Evolutionary conservation across 2,888 invertebrate genomes (phyloP), one percentile per base, ranked within the genome.

Genomic region (Gortyna flavago): DNA sequence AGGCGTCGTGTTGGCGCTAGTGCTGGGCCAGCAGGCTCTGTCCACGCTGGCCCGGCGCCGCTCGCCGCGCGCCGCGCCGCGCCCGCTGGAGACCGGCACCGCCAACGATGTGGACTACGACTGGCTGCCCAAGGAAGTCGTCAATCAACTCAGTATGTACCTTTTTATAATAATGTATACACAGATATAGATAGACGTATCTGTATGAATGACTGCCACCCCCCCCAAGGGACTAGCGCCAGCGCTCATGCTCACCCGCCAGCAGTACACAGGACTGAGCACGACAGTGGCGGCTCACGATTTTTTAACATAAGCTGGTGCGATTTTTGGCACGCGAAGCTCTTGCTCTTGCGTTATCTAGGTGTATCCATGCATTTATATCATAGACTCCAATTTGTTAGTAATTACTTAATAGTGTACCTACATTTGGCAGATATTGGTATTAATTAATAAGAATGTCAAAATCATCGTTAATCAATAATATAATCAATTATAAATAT

Each of bases 51-150:
- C 99, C 51, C 97, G 98, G 79, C 98, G 98, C 92, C 97, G 98
- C 54, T 95, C 97, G 18, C 95, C 96, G 0, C 87, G 96, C 16
- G 96, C 96, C 83, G 97, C 93, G 2, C 97, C 97, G 73, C 97
- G 97, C 81, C 97, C 97, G 62, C 97, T 99, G 8, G 99, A 99
- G 96, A 98, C 99, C 89, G 99, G 99, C 84, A 99, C 99, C 0
- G 97, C 97, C 81, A 98, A 98, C 91, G 99, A 99, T 95, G 99
- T 99, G 7, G 99, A 99, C 95, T 99, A 99, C 92, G 99, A 99
- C 90, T 99, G 99, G 99, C 97, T 99, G 92, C 99, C 99, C 62
- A 98, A 98, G 92, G 99, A 99, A 95, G 98, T 98, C 84, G 97
- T 99, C 72, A 98, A 98, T 89, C 97, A 97, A 93, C 97, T 98